These are phyloP conservation scores for Mustela nigripes DNA, from an alignment of 2,113 vertebrate species.

Conservation along the genomic window DNA sequence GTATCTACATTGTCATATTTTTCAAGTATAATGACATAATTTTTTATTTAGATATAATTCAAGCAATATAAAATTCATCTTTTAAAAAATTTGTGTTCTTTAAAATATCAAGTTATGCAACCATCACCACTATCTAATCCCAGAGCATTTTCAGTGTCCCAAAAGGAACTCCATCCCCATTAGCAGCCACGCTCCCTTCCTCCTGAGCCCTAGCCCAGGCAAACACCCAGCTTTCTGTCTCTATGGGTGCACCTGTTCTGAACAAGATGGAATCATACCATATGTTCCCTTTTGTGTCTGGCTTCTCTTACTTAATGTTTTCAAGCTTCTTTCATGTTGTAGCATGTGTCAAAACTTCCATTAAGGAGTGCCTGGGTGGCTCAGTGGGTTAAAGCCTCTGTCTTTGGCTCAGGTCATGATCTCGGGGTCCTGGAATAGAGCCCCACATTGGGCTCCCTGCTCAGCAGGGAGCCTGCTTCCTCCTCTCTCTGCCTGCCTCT, in stretches of 20 bases:
- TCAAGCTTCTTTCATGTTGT: not conserved
- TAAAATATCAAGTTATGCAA: not conserved
- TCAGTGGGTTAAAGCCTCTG: too few relatives aligned
- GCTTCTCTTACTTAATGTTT: not conserved
- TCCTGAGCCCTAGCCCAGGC: not conserved
- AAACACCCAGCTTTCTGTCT: not conserved
- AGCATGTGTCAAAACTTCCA: not conserved
- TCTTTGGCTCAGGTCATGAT: too few relatives aligned
- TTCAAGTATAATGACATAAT: not conserved
- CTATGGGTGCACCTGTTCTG: not conserved
- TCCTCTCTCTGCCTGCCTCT: too few relatives aligned
- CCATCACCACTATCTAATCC: not conserved
- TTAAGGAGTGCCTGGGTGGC: not conserved
- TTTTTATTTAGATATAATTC: not conserved
- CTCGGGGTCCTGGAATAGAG: too few relatives aligned
- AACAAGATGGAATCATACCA: not conserved
- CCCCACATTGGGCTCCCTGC: too few relatives aligned
- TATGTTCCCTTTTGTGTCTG: not conserved
- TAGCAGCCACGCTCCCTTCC: not conserved
- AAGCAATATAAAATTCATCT: not conserved
- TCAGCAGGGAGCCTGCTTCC: too few relatives aligned
- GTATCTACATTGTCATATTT: not conserved
- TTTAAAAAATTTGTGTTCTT: not conserved
- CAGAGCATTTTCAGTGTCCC: not conserved
- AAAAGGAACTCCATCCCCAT: not conserved